These are phyloP conservation scores for Buteo buteo DNA, from an alignment of 2,113 vertebrate species.

Conservation along the genomic window DNA sequence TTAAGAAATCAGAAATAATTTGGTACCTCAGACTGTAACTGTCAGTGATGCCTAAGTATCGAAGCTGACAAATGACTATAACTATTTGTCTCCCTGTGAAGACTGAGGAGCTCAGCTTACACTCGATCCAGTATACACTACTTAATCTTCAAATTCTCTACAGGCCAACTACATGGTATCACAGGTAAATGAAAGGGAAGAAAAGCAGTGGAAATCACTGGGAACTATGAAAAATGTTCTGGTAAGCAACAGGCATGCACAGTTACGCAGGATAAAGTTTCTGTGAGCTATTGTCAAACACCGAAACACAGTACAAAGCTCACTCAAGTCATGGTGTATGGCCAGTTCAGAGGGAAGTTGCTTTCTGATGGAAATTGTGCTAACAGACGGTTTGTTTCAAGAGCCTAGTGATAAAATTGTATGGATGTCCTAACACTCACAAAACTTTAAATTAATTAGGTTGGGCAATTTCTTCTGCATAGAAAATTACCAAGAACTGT, in stretches of 20 bases:
- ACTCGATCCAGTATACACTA: neutral
- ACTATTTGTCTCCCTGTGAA: neutral
- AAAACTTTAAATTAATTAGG: neutral
- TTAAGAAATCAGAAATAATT: neutral
- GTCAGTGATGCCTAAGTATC: neutral
- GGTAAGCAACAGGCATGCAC: neutral
- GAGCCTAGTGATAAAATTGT: neutral
- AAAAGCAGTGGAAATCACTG: neutral
- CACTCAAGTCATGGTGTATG: fast-evolving
- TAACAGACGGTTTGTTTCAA: neutral
- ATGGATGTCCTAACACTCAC: neutral
- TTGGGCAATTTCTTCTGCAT: neutral
- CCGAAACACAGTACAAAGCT: neutral
- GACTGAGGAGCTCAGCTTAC: neutral
- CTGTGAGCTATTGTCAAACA: neutral
- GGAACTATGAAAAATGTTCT: neutral
- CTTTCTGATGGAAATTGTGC: neutral
- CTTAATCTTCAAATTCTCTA: neutral
- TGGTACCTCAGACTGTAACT: neutral
- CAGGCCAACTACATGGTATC: neutral
- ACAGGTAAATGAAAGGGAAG: neutral
- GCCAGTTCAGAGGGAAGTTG: neutral
- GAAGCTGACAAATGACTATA: neutral
- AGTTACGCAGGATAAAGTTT: neutral
- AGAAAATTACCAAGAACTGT: neutral